Evolutionary conservation across 1,140 invertebrate species (phyloP), one percentile per base, ranked within the genome.

Genomic region (Reticulitermes speratus): DNA sequence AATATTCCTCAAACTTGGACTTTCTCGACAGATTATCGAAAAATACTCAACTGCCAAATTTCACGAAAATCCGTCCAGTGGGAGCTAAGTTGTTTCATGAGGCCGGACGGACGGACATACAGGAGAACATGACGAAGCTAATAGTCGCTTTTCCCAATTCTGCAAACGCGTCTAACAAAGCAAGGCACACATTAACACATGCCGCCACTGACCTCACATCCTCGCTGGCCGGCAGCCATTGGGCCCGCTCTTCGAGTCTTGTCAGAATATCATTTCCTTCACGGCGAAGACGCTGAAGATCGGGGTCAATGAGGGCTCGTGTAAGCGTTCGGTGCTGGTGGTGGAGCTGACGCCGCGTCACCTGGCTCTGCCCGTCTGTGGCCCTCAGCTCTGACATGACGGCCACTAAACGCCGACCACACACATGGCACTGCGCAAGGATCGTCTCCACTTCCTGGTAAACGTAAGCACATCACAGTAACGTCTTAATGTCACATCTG

Each of bases 311-410:
- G 55, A 94, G 90, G 65, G 92, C 92, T 86, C 90, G 90, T 11
- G 89, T 87, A 21, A 92, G 89, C 88, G 90, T 90, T 65, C 91
- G 90, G 90, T 93, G 93, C 88, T 93, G 92, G 75, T 91, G 91
- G 88, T 92, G 92, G 21, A 93, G 89, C 87, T 93, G 93, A 52
- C 92, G 90, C 84, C 92, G 89, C n/a, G 91, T 92, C 32, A 91
- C 87, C 85, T 89, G 90, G 45, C 88, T 84, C 38, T 91, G 91
- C 85, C 91, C 87, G 88, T 93, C 92, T 75, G 92, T 90, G 55
- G 90, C 90, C 87, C 92, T 90, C 87, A 94, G 90, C 87, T 93
- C 92, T 52, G 90, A 91, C 88, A 94, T 89, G 21, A 92, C 91
- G n/a, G 90, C 88, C 44, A 93, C 90, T 25, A 94, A 88, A 23